Base-by-base conservation (phyloP, 2,113 vertebrate genomes). In the Beaufortia kweichowensis region DNA sequence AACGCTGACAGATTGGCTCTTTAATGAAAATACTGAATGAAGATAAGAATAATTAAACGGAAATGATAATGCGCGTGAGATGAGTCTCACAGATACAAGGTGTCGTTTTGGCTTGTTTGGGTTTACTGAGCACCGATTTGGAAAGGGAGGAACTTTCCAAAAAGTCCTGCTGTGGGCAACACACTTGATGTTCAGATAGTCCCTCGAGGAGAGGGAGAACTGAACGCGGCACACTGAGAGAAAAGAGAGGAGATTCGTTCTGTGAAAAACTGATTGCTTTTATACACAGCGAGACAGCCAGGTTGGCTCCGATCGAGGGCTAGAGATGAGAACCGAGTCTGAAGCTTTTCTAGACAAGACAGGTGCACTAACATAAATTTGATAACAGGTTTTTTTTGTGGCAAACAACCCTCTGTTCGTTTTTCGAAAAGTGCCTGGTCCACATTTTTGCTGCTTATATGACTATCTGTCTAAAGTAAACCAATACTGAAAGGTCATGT, bases 1-100 rank as follows among this genome's bases (percentile, higher is more conserved):
- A 74, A 74, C n/a, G 21, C 39, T 74, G 71, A 74, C 71, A 74
- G 71, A 74, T 61, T 74, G 71, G 56, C 17, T 74, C 57, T 74
- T 74, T 31, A 74, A 74, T 62, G 71, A 33, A 74, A 61, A 74
- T 39, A 31, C 39, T 29, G 57, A 56, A 41, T 55, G 43, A n/a
- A 55, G 71, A 73, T 61, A 61, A 28, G 57, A 61, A 43, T 61
- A 61, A 73, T 73, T 61, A 31, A 73, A 43, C 43, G 39, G 57
- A 31, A 61, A 61, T 74, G 57, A 31, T 74, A 61, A 74, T 74
- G 71, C 46, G 33, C 26, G 17, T 15, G 57, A 60, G 41, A 46
- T 31, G 39, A 60, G 41, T n/a, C 35, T 29, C 68, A 56, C 21
- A 21, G 19, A 53, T 56, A n/a, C n/a, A n/a, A n/a, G n/a, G n/a